These are phyloP conservation scores for Lates calcarifer DNA, from an alignment of 2,113 vertebrate species.

Conservation along the genomic window DNA sequence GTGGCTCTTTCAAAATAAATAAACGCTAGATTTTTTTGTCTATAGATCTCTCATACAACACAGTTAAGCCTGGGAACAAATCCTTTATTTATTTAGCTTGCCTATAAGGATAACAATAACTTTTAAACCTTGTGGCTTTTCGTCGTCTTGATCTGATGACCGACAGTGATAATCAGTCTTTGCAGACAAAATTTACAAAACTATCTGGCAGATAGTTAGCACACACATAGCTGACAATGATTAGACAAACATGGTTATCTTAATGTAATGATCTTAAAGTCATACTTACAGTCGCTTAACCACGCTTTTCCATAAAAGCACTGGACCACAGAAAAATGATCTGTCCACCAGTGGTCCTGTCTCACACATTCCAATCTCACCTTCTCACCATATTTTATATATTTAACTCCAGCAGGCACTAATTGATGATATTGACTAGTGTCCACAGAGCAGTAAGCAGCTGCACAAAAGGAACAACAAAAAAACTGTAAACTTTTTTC, in stretches of 20 bases:
- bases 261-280: neutral
- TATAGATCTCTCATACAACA: too few species aligned
- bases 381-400: rapidly evolving
- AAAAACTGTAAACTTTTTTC: rapidly evolving
- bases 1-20: too few species aligned
- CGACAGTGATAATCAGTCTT: neutral
- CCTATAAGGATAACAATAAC: neutral
- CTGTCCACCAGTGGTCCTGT: rapidly evolving
- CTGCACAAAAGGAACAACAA: slow-evolving; percentile 33
- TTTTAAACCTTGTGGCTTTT: too few species aligned
- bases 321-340: rapidly evolving
- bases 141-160: neutral
- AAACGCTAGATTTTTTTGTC: too few species aligned
- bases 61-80: neutral
- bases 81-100: neutral
- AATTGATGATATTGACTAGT: rapidly evolving
- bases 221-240: neutral
- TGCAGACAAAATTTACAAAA: neutral
- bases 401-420: rapidly evolving
- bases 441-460: slow-evolving; percentile 10
- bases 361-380: neutral
- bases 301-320: neutral
- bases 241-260: too few species aligned
- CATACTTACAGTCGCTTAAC: neutral
- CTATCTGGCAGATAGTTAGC: neutral